These are phyloP conservation scores for Protophormia terraenovae DNA, from an alignment of 2,888 invertebrate species.

Conservation along the genomic window DNA sequence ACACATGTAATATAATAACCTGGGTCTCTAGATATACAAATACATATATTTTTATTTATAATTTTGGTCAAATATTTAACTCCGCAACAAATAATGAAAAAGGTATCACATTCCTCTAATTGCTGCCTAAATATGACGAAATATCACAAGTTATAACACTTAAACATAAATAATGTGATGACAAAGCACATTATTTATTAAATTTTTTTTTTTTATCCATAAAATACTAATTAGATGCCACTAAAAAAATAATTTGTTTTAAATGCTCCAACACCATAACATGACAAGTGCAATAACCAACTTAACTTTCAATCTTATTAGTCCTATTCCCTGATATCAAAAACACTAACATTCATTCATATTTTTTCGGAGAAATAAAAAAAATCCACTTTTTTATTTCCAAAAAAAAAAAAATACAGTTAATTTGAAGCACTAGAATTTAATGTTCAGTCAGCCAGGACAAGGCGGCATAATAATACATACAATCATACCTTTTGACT, in stretches of 20 bases:
- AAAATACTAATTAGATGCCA: no score
- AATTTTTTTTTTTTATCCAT: no score
- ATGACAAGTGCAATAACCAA: not conserved
- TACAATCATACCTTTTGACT: conserved; percentile 62
- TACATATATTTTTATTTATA: no score
- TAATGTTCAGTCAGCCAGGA: conserved; percentile 69
- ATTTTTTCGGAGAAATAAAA: conserved; percentile 30
- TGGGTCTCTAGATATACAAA: no score
- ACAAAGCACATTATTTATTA: no score
- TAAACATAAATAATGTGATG: no score
- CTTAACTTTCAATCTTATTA: not conserved
- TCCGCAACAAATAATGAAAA: no score
- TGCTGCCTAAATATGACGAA: no score
- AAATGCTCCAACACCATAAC: not conserved
- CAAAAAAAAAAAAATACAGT: conserved; percentile 74
- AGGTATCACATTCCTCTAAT: no score
- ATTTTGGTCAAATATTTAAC: no score
- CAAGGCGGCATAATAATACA: conserved; percentile 68
- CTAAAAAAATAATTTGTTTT: not conserved
- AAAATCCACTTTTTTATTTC: conserved; percentile 40
- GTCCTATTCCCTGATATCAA: not conserved
- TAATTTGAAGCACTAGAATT: conserved; percentile 77
- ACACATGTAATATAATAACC: no score
- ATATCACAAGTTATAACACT: no score
- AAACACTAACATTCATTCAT: conserved; percentile 59